Percentiles rank a stretch among this genome's conserved stretches.
phyloP scores from a whole-genome alignment of 2,888 invertebrate species.

The Chalcosyrphus nemorum region DNA sequence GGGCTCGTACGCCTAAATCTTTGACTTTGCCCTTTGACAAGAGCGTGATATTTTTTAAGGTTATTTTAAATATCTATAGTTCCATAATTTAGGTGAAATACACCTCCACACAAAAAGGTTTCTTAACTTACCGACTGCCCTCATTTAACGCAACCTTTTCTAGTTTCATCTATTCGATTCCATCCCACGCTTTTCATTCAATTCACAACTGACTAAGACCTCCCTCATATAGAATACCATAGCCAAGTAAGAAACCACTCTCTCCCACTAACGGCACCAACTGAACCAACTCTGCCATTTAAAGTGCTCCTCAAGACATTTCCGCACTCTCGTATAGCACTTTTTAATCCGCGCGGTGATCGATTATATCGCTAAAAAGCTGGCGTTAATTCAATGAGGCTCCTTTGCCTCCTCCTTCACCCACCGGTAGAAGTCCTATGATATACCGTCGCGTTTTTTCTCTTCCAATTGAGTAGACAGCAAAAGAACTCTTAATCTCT shows the following conservation, averaged over 20 bases:
- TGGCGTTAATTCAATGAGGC: constrained; percentile 63
- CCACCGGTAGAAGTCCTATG: background rate
- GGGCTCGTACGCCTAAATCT: too few species aligned
- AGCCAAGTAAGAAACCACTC: background rate
- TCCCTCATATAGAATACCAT: constrained; percentile 6
- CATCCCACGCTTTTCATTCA: constrained; percentile 10
- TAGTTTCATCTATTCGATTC: background rate
- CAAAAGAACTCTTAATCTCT: constrained; percentile 63
- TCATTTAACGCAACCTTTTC: constrained; percentile 4
- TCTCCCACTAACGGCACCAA: constrained; percentile 4
- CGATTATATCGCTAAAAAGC: constrained; percentile 41
- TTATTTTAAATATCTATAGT: too few species aligned
- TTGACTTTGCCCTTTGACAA: too few species aligned
- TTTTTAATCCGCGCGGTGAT: constrained; percentile 53
- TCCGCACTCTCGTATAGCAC: constrained; percentile 26
- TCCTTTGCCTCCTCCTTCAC: constrained; percentile 4
- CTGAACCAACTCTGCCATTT: constrained; percentile 7
- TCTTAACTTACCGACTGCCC: background rate
- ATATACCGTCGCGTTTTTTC: constrained; percentile 29
- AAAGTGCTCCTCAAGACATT: constrained; percentile 28
- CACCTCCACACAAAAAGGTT: background rate
- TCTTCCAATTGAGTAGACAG: constrained; percentile 42
- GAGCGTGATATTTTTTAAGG: too few species aligned
- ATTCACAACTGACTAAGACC: background rate
- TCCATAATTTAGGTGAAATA: too few species aligned